Base-by-base conservation (phyloP, 2,797 vertebrate species). In the Huso huso region DNA sequence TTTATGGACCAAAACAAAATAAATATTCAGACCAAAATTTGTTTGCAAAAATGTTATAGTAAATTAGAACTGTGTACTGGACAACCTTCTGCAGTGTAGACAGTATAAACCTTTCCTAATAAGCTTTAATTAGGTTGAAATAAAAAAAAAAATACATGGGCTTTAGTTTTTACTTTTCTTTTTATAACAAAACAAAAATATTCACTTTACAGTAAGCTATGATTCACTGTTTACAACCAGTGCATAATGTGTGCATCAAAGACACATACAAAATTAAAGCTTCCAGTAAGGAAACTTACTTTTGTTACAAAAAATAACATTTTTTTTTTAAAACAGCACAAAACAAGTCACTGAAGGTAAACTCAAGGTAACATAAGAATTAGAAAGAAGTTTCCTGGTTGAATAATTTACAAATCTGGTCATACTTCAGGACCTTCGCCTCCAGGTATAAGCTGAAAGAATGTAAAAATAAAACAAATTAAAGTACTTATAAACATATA, bases 341-440 rank as follows among this genome's bases (percentile, higher is more conserved):
- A 60, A 66, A 10, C 8, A 66, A 10, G 18, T 15, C 10, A 48
- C 15, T 48, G 49, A 58, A 58, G 59, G 65, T 49, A 48, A 66
- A 66, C 37, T 49, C 51, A 65, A 11, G 65, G 69, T 74, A 68
- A 58, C 51, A 68, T 1, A 37, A 10, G 15, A 12, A 68, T 52
- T 7, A 10, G 50, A n/a, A 13, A 61, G 23, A 52, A 10, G 63
- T 37, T 59, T 61, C 5, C 1, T n/a, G 48, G 57, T 62, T 62
- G 66, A 61, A 61, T n/a, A 74, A 70, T 59, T 12, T 10, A 62
- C 69, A 37, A 37, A 37, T 74, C 70, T 68, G 67, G 64, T 91
- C 79, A 98, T 12, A 98, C 94, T 84, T 99, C 96, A 61, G 95
- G 96, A 70, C 96, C 96, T 91, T 99, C 95, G 77, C 95, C 96